phyloP scores from a whole-genome alignment of 2,113 vertebrate species.

The Nannobrachium achirus region DNA sequence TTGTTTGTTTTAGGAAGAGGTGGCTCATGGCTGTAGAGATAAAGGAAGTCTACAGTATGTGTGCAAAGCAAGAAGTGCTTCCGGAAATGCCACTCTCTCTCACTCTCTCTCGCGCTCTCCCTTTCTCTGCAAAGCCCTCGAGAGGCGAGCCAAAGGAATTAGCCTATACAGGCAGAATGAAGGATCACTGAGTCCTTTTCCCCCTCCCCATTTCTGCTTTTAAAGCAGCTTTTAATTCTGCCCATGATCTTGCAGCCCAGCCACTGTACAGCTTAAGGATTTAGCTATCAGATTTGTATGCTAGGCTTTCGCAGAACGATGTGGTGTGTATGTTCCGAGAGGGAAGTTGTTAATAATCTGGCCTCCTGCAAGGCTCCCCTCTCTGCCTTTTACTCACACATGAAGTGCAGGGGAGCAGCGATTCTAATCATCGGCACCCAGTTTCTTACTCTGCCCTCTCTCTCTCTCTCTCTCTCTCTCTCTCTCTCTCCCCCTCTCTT shows the following conservation, averaged over 20 bases:
- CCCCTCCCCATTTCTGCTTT: slow-evolving; percentile 13
- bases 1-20: neutral
- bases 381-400: neutral
- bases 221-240: slow-evolving; percentile 41
- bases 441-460: neutral
- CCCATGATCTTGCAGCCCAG: slow-evolving; percentile 13
- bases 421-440: neutral
- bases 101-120: slow-evolving; percentile 3
- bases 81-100: slow-evolving; percentile 17
- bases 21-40: neutral
- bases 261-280: slow-evolving; percentile 31
- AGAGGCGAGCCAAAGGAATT: slow-evolving; percentile 15
- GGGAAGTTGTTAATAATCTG: slow-evolving; percentile 20
- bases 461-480: slow-evolving; percentile 11
- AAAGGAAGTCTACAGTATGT: slow-evolving; percentile 1
- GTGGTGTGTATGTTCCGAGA: slow-evolving; percentile 4
- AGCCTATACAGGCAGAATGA: slow-evolving; percentile 14
- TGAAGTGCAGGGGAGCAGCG: slow-evolving; percentile 6
- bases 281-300: slow-evolving; percentile 48
- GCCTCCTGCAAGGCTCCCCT: slow-evolving; percentile 2
- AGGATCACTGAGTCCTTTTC: slow-evolving; percentile 17
- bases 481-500: slow-evolving; percentile 10
- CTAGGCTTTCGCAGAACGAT: slow-evolving; percentile 4
- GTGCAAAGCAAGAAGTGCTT: neutral
- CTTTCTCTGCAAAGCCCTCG: neutral